phyloP scores from a whole-genome alignment of 2,797 vertebrate species.

The Girardinus metallicus region DNA sequence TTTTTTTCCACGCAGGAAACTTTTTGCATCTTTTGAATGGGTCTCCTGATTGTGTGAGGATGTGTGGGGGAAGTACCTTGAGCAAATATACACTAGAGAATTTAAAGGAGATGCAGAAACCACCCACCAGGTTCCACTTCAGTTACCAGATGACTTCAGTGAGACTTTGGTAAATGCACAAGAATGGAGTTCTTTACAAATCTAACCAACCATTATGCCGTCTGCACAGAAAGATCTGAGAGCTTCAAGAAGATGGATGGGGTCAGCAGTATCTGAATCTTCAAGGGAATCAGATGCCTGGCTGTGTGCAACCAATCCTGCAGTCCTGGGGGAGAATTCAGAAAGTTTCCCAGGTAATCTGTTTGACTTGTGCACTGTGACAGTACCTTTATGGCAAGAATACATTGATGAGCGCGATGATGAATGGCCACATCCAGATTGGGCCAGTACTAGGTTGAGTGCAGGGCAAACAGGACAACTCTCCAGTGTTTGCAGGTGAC shows the following conservation, averaged over 20 bases:
- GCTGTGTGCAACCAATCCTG: background rate
- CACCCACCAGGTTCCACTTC: background rate
- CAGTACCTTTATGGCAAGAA: background rate
- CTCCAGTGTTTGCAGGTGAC: background rate
- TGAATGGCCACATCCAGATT: slow-evolving; percentile 1
- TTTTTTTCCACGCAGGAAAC: background rate
- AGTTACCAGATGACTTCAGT: background rate
- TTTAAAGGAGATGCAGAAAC: background rate
- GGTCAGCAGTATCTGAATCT: background rate
- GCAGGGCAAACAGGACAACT: background rate
- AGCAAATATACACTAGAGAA: background rate
- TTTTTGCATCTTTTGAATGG: background rate
- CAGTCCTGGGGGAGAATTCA: background rate
- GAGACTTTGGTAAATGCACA: background rate
- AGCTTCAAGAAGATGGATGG: background rate
- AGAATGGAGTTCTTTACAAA: background rate
- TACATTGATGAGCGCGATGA: background rate
- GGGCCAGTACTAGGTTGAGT: background rate
- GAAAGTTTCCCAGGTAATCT: background rate
- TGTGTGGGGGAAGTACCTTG: too few species aligned
- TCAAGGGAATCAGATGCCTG: background rate
- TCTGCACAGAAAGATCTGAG: background rate
- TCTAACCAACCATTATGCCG: background rate
- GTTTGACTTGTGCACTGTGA: background rate
- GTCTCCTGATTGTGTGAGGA: background rate